Base-by-base conservation (phyloP, 2,888 invertebrate genomes). In the Microctonus brassicae region DNA sequence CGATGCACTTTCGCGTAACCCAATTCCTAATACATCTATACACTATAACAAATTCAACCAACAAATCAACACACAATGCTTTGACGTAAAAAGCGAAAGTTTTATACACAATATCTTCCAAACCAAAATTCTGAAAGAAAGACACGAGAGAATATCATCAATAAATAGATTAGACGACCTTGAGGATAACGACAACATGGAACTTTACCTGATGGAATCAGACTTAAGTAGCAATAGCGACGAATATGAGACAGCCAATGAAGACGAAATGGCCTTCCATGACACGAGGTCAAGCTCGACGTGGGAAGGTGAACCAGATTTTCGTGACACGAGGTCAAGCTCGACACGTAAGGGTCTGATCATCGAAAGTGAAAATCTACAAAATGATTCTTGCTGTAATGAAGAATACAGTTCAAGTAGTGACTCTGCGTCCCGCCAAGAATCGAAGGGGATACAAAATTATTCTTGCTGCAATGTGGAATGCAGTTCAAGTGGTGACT, bases 211-310 rank as follows among this genome's bases (percentile, higher is more conserved):
- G 39, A 26, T 47, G 13, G 62, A 62, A 2, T 13, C 39, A 10
- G 62, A 62, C 24, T 62, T 9, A 29, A 33, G 36, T 11, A 62
- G 36, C 6, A 39, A 62, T n/a, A 58, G 58, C 29, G 58, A 58
- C 58, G 58, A 6, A 36, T 62, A 62, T 36, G 6, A 29, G 13
- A 62, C 62, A 24, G 62, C 62, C 17, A 33, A 62, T 3, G 62
- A 62, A 36, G 62, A 62, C 39, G 62, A 58, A 29, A n/a, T 29
- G 29, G n/a, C 58, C 29, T 13, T 33, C 29, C 29, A 17, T 29
- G 58, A 26, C n/a, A 58, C 58, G 58, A 58, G 58, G 29, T 29
- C 36, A 36, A 36, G 10, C 36, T 36, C 36, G 10, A 36, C 36
- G 36, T 10, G 10, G 36, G 10, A 10, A 36, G 36, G 36, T 7